These are phyloP conservation scores for Butastur rufipennis DNA, from an alignment of 2,113 vertebrate genomes.

Conservation along the genomic window DNA sequence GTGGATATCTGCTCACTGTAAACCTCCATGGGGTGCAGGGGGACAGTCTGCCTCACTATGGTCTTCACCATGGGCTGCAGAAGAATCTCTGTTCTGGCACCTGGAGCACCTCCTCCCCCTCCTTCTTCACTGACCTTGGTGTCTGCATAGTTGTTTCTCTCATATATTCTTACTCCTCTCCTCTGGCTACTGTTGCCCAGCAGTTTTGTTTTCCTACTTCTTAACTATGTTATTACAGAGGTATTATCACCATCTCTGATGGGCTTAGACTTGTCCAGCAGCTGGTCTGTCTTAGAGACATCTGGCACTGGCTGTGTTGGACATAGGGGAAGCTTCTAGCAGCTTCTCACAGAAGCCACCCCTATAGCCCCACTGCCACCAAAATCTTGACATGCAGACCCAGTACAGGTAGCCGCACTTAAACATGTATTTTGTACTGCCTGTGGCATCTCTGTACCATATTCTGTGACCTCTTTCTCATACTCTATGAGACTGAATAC, in stretches of 20 bases:
- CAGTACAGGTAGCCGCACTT: background rate
- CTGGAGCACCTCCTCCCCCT: background rate
- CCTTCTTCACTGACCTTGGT: background rate
- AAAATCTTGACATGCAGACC: background rate
- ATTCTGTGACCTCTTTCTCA: background rate
- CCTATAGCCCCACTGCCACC: background rate
- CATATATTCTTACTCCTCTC: background rate
- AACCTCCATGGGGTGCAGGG: background rate
- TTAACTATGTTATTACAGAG: background rate
- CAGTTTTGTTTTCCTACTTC: background rate
- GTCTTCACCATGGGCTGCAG: too few species aligned
- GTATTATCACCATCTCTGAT: rapidly evolving
- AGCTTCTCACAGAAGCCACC: background rate
- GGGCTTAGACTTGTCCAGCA: background rate
- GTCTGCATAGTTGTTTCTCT: background rate
- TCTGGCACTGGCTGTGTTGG: background rate
- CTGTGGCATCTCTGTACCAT: background rate
- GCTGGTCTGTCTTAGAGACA: background rate
- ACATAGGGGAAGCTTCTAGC: background rate
- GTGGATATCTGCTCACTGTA: too few species aligned
- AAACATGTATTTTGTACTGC: background rate
- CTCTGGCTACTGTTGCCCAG: background rate
- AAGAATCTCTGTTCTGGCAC: background rate
- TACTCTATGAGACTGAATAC: background rate
- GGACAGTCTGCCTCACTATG: too few species aligned